phyloP scores from a whole-genome alignment of 2,113 vertebrate species.

The Microcebus griseorufus region DNA sequence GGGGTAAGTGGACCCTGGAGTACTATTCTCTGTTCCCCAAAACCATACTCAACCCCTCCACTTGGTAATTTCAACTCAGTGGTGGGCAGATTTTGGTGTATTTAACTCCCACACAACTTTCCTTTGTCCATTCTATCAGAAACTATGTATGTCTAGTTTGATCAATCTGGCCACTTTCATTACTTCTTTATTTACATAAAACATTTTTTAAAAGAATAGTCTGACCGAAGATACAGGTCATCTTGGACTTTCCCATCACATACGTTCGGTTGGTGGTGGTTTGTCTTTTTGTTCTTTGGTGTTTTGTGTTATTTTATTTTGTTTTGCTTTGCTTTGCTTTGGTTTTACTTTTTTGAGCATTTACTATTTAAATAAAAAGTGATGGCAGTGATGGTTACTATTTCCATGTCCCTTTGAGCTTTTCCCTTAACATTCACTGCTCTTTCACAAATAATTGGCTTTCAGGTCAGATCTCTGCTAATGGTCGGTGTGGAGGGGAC shows the following conservation, averaged over 20 bases:
- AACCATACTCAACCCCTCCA: slow-evolving; percentile 48
- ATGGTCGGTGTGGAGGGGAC: background rate
- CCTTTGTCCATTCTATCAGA: slow-evolving; percentile 16
- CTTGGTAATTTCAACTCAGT: slow-evolving; percentile 57
- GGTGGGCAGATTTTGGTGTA: background rate
- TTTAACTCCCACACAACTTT: slow-evolving; percentile 44
- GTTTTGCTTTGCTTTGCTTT: background rate
- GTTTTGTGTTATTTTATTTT: background rate
- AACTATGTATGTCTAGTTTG: background rate
- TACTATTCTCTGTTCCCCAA: slow-evolving; percentile 64
- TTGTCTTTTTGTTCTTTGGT: background rate
- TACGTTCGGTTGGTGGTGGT: background rate
- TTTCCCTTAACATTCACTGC: background rate
- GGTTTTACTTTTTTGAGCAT: background rate
- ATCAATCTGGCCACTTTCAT: background rate
- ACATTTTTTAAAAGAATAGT: background rate
- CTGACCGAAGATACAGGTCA: background rate
- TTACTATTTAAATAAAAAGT: slow-evolving; percentile 31
- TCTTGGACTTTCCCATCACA: background rate
- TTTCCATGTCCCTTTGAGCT: background rate
- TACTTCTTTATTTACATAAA: slow-evolving; percentile 11
- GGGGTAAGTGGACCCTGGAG: slow-evolving; percentile 69
- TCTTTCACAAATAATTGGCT: slow-evolving; percentile 44
- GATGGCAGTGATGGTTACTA: background rate
- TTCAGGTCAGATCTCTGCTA: slow-evolving; percentile 52